phyloP scores from a whole-genome alignment of 1,140 invertebrate genomes.

The Papilio dardanus region DNA sequence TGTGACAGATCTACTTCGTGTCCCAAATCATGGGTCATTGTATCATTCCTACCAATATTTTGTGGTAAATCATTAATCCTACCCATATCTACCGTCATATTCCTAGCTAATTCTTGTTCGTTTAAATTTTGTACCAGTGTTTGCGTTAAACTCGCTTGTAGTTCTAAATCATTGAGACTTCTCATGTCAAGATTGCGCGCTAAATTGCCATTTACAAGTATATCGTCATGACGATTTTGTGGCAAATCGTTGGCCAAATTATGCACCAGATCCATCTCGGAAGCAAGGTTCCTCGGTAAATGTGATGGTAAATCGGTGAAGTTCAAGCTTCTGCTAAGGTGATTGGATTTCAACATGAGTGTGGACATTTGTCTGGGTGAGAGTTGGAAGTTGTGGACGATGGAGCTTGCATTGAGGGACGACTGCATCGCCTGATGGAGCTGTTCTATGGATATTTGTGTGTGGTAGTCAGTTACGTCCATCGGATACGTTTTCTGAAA shows the following conservation, averaged over 20 bases:
- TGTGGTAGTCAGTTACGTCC: conserved; percentile 62
- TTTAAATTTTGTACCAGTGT: conserved; percentile 56
- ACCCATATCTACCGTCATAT: conserved; percentile 51
- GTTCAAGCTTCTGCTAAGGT: conserved; percentile 57
- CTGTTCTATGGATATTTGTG: conserved; percentile 71
- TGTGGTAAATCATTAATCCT: conserved; percentile 57
- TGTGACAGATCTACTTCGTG: conserved; percentile 62
- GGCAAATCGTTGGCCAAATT: conserved; percentile 54
- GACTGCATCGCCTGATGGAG: conserved; percentile 71
- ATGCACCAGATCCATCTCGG: conserved; percentile 55
- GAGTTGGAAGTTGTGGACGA: conserved; percentile 70
- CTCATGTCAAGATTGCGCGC: conserved; percentile 61
- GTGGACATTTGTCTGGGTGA: conserved; percentile 74
- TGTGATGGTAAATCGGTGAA: conserved; percentile 67
- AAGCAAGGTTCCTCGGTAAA: conserved; percentile 56
- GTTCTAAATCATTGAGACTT: conserved; percentile 59
- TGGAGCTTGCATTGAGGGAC: conserved; percentile 55
- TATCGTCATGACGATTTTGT: conserved; percentile 58
- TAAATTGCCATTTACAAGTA: conserved; percentile 53
- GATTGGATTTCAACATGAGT: conserved; percentile 72
- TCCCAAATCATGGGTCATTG: conserved; percentile 56
- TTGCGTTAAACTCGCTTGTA: conserved; percentile 58
- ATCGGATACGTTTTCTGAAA: conserved; percentile 67
- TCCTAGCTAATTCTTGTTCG: conserved; percentile 52
- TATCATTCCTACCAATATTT: conserved; percentile 40